A percentile compares a stretch with the other conserved stretches of the same genome.
These are phyloP conservation scores for Diplodus sargus DNA, from an alignment of 2,797 vertebrate species.

Conservation along the genomic window DNA sequence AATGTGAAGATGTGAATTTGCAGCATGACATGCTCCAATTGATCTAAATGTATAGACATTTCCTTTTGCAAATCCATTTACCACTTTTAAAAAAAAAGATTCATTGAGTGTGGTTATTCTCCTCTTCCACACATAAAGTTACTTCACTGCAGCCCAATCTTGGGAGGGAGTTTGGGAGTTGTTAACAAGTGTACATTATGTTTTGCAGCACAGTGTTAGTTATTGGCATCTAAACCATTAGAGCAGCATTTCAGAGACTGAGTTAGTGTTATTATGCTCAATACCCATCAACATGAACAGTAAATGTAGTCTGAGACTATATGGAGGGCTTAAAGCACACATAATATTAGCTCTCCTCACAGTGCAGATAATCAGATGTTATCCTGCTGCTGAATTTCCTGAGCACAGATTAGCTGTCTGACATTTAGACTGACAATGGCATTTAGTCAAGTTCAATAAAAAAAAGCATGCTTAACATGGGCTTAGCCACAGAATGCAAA, in stretches of 20 bases:
- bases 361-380: constrained; percentile 19
- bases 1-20: not conserved
- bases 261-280: not conserved
- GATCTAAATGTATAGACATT: no score
- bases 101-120: constrained; percentile 19
- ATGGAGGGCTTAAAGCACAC: not conserved
- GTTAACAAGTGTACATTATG: not conserved
- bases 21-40: not conserved
- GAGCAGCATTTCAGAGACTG: not conserved
- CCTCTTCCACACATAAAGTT: not conserved
- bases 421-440: constrained; percentile 49
- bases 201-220: not conserved
- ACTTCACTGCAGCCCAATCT: not conserved
- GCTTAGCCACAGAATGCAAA: not conserved
- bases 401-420: constrained; percentile 35
- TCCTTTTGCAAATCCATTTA: not conserved
- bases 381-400: constrained; percentile 17
- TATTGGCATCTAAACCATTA: not conserved
- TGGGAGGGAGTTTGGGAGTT: not conserved
- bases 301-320: not conserved
- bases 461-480: constrained; percentile 26
- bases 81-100: not conserved
- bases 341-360: not conserved
- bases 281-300: not conserved
- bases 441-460: constrained; percentile 41